Percentiles rank a stretch among this genome's conserved stretches.
Conservation (phyloP, 2,113 vertebrate genomes). For the Hydropotes inermis region DNA sequence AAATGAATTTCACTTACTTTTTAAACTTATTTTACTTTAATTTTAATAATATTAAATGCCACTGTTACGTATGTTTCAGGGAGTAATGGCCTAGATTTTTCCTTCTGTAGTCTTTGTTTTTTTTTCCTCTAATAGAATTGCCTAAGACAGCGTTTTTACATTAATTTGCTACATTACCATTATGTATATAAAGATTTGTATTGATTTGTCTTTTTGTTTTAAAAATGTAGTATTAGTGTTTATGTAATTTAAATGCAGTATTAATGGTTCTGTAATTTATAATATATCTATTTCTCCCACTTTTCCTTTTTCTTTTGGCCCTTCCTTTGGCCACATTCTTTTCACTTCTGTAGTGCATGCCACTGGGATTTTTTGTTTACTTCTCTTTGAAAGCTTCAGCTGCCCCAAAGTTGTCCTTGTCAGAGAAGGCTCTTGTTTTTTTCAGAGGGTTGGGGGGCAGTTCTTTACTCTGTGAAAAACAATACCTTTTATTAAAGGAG, state of each 20-base stretch:
- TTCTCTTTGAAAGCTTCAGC: not conserved
- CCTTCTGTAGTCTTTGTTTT: not conserved
- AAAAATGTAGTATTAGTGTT: not conserved
- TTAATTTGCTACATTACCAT: not conserved
- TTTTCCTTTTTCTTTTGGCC: not conserved
- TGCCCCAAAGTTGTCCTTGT: not conserved
- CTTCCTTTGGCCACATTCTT: not conserved
- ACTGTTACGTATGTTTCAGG: not conserved
- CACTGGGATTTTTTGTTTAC: not conserved
- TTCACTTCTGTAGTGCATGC: not conserved
- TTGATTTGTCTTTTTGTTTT: not conserved
- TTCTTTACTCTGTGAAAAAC: not conserved
- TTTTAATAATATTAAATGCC: conserved; percentile 33
- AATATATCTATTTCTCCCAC: not conserved
- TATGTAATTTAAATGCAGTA: not conserved
- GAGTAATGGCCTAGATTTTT: not conserved
- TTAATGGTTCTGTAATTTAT: not conserved
- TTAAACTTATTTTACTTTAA: not conserved
- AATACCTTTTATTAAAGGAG: not conserved
- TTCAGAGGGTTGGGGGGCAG: no score
- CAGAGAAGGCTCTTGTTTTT: not conserved
- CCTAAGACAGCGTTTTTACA: not conserved
- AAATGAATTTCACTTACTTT: not conserved
- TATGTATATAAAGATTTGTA: not conserved
- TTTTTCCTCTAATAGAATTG: not conserved